Conservation (phyloP, 2,888 invertebrate species). For the Teleogryllus oceanicus region DNA sequence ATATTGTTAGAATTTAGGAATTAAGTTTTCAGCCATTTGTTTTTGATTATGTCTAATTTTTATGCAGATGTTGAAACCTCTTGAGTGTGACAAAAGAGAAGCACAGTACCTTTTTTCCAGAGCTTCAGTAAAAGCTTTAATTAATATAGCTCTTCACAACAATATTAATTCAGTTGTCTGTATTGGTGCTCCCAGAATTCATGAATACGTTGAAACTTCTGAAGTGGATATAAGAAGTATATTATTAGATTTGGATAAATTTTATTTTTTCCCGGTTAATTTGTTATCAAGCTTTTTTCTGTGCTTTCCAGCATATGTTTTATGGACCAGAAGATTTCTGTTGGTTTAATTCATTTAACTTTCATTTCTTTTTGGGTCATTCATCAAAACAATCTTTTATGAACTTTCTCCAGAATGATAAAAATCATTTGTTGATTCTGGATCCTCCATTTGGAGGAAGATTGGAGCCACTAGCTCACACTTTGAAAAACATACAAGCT, state of each 20-base stretch:
- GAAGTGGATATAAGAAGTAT: slow-evolving; percentile 55
- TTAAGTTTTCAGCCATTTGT: too few relatives aligned
- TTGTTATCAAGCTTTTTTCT: too few relatives aligned
- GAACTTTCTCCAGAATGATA: slow-evolving; percentile 45
- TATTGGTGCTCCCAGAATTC: slow-evolving; percentile 79
- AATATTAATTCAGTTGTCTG: slow-evolving; percentile 63
- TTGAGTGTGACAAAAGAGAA: slow-evolving; percentile 72
- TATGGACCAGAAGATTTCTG: slow-evolving; percentile 56
- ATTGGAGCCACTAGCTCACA: slow-evolving; percentile 73
- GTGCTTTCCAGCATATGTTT: slow-evolving; percentile 46
- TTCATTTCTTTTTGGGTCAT: slow-evolving; percentile 68
- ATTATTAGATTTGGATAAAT: slow-evolving; percentile 79
- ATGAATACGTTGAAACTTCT: slow-evolving; percentile 55
- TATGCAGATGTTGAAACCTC: slow-evolving; percentile 56
- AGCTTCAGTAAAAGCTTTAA: slow-evolving; percentile 61
- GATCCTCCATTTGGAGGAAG: slow-evolving; percentile 93
- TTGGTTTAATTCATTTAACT: slow-evolving; percentile 89
- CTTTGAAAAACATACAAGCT: slow-evolving; percentile 50
- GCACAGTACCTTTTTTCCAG: slow-evolving; percentile 84
- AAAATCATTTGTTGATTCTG: slow-evolving; percentile 61
- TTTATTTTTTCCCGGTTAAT: too few relatives aligned
- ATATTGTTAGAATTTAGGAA: not conserved
- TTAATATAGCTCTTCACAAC: slow-evolving; percentile 54
- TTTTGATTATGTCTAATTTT: not conserved
- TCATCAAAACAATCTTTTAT: slow-evolving; percentile 38